Conservation (phyloP, 1,140 invertebrate species). For the Holcopasites calliopsidis region DNA sequence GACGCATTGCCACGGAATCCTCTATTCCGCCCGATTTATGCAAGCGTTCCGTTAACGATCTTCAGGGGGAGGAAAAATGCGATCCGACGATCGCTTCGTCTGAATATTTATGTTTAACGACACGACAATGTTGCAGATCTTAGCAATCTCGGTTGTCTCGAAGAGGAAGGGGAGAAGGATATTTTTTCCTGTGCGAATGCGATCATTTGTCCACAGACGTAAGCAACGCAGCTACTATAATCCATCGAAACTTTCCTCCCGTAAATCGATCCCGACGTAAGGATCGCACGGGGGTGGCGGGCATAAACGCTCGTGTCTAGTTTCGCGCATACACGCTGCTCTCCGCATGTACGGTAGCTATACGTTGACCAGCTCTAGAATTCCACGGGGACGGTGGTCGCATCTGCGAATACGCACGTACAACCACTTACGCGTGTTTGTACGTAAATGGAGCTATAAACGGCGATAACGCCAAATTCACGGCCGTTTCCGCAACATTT, state of each 20-base stretch:
- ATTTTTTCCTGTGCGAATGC: too few species aligned
- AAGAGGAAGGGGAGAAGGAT: too few species aligned
- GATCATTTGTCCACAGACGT: not conserved
- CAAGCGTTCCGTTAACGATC: constrained; percentile 5
- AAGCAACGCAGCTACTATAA: not conserved
- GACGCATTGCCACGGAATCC: constrained; percentile 33
- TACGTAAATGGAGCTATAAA: constrained; percentile 47
- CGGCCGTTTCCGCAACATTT: constrained; percentile 25
- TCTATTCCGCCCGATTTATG: constrained; percentile 3
- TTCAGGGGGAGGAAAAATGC: too few species aligned
- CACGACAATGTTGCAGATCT: too few species aligned
- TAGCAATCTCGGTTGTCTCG: too few species aligned
- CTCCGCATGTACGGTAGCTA: not conserved
- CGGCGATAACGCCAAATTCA: constrained; percentile 46
- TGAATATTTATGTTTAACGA: too few species aligned
- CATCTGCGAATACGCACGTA: constrained; percentile 50
- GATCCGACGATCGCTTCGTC: too few species aligned
- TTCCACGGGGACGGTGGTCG: constrained; percentile 25
- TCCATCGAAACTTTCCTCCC: not conserved
- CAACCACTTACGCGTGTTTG: constrained; percentile 51
- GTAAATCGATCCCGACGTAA: constrained; percentile 11
- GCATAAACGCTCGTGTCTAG: constrained; percentile 20
- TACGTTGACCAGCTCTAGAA: constrained; percentile 32
- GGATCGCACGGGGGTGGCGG: constrained; percentile 11
- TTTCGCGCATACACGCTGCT: constrained; percentile 25